phyloP scores from a whole-genome alignment of 2,797 vertebrate genomes.

The Trachurus trachurus region DNA sequence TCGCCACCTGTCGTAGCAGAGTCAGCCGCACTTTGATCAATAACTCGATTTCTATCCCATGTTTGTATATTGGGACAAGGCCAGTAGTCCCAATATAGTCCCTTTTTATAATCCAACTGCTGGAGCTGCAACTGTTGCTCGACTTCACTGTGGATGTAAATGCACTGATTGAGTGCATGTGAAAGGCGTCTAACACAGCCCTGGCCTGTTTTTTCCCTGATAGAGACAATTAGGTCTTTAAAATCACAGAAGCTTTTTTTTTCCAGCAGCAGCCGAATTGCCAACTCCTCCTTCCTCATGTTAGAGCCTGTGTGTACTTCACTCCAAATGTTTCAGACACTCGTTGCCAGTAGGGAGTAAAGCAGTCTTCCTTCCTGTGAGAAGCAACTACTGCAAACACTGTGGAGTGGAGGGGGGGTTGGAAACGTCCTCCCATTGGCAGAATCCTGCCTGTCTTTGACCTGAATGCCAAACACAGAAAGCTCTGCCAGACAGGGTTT shows the following conservation, averaged over 20 bases:
- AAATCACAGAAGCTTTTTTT: constrained; percentile 28
- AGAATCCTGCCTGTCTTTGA: constrained; percentile 70
- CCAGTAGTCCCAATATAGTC: too few species aligned
- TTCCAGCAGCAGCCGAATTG: constrained; percentile 22
- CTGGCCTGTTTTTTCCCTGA: constrained; percentile 20
- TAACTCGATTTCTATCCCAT: too few species aligned
- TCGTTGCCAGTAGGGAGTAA: constrained; percentile 59
- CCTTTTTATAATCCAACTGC: too few species aligned
- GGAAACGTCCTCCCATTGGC: constrained; percentile 60
- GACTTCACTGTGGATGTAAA: too few species aligned
- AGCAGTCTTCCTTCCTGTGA: constrained; percentile 58
- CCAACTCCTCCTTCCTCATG: constrained; percentile 34
- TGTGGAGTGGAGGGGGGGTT: constrained; percentile 48
- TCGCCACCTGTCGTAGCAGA: too few species aligned
- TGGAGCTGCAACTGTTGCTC: too few species aligned
- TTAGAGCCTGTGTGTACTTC: constrained; percentile 47
- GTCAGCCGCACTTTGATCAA: too few species aligned
- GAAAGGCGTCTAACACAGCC: constrained; percentile 22
- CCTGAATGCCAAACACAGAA: constrained; percentile 79
- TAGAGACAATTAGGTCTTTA: constrained; percentile 23
- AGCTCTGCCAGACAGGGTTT: constrained; percentile 55
- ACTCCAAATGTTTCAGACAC: constrained; percentile 54
- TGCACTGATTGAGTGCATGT: constrained; percentile 1
- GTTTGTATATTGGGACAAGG: too few species aligned
- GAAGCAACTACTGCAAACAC: constrained; percentile 61